Conservation (phyloP, 2,888 invertebrate species). For the Drosophila formosana region DNA sequence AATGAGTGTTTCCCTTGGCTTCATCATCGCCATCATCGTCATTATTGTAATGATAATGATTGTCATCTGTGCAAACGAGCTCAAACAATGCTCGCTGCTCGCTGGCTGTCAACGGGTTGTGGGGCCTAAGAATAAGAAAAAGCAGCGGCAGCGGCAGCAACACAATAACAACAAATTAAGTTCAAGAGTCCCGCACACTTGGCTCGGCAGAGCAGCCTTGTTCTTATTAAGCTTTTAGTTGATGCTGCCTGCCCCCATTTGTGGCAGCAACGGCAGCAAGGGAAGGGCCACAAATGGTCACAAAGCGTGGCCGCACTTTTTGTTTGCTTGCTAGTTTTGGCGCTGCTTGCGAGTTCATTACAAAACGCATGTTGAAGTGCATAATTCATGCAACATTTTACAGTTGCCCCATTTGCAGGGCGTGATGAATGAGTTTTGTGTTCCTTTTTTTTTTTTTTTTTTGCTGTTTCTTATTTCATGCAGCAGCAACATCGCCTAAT, state of each 20-base stretch:
- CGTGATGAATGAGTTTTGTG: constrained; percentile 57
- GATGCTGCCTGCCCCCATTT: constrained; percentile 22
- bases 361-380: constrained; percentile 61
- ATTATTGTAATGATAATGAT: constrained; percentile 8
- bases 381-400: constrained; percentile 55
- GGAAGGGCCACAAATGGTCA: constrained; percentile 55
- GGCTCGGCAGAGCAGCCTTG: constrained; percentile 9
- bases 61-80: constrained; percentile 10
- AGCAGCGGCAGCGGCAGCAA: neutral
- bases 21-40: constrained; percentile 15
- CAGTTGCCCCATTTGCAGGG: constrained; percentile 34
- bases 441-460: too few relatives aligned
- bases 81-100: constrained; percentile 13
- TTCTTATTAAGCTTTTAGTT: constrained; percentile 56
- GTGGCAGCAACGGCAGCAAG: neutral
- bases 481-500: constrained; percentile 38
- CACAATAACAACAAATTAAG: constrained; percentile 47
- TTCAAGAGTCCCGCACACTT: constrained; percentile 30
- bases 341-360: constrained; percentile 38
- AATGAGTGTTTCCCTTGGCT: constrained; percentile 46
- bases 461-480: neutral
- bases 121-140: constrained; percentile 14
- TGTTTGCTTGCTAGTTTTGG: constrained; percentile 2
- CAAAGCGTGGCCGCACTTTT: constrained; percentile 34
- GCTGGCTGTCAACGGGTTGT: constrained; percentile 29